Percentiles rank a stretch among this genome's conserved stretches.
phyloP scores from a whole-genome alignment of 2,888 invertebrate species.

The Noctuana brunneofusca region DNA sequence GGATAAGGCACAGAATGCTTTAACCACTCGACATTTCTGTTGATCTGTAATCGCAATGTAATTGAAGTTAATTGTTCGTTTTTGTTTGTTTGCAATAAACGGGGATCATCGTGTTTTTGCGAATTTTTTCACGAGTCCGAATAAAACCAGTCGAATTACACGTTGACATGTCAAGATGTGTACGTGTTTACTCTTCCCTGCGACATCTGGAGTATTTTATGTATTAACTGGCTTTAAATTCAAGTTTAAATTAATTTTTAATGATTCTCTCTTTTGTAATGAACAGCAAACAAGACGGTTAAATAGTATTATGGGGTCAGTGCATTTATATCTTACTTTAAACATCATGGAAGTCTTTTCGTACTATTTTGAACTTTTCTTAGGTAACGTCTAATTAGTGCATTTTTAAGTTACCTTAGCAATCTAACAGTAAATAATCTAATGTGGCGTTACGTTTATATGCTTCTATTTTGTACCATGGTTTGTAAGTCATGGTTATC shows the following conservation, averaged over 20 bases:
- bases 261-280: too few species aligned
- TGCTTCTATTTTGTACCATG: too few species aligned
- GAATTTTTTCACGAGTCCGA: constrained; percentile 32
- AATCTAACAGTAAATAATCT: too few species aligned
- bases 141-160: constrained; percentile 25
- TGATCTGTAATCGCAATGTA: constrained; percentile 42
- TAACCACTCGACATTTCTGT: constrained; percentile 28
- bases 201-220: background rate
- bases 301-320: too few species aligned
- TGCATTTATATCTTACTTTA: too few species aligned
- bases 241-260: background rate
- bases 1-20: constrained; percentile 29
- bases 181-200: background rate
- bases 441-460: too few species aligned
- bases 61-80: constrained; percentile 41
- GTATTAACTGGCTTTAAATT: background rate
- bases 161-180: constrained; percentile 22
- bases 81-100: constrained; percentile 37
- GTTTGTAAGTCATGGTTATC: too few species aligned
- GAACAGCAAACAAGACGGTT: too few species aligned
- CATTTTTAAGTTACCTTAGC: too few species aligned
- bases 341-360: too few species aligned
- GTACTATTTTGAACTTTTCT: too few species aligned
- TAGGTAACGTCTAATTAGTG: too few species aligned
- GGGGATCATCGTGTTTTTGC: constrained; percentile 38